Base-by-base conservation (phyloP, 2,113 vertebrate species). In the Leptocoma aspasia region DNA sequence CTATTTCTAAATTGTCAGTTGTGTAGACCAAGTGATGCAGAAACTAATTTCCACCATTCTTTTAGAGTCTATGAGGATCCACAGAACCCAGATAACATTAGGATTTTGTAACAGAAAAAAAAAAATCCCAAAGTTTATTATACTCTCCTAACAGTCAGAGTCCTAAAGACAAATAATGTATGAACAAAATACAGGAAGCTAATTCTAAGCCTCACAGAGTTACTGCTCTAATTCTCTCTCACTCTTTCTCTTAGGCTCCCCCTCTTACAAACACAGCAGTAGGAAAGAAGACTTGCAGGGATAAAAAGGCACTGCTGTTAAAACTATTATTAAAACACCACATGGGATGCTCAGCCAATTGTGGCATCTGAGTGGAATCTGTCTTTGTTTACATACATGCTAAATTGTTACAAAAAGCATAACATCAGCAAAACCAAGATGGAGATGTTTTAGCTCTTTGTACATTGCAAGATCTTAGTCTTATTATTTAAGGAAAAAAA, bases 281-380 rank as follows among this genome's bases (percentile, higher is more conserved):
- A 75, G 57, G 30, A 89, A 87, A 96, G 77, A 77, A 18, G 53
- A 83, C 89, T 94, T 94, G 69, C 54, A 89, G 85, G 72, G 90
- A 96, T 93, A 95, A 94, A 96, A 95, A 96, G 63, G 21, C 71
- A 93, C 77, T 6, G 2, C 89, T 90, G 77, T 39, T 93, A 68
- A 93, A 91, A 95, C 92, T 89, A 90, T 95, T 97, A 96, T 91
- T 96, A 95, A 96, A 96, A 93, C 61, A 72, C 90, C 60, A 72
- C 90, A 92, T 94, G 88, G 54, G 92, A 88, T 42, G 63, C 56
- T 86, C 70, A 92, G 63, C 47, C 22, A 9, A 92, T 91, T 96
- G 82, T 90, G 60, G 57, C 83, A 95, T 91, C 59, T 75, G 69
- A 94, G 50, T 63, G 53, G 69, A 91, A 91, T 90, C 33, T 60